These are phyloP conservation scores for Ceramica pisi DNA, from an alignment of 2,888 invertebrate genomes.

Conservation along the genomic window DNA sequence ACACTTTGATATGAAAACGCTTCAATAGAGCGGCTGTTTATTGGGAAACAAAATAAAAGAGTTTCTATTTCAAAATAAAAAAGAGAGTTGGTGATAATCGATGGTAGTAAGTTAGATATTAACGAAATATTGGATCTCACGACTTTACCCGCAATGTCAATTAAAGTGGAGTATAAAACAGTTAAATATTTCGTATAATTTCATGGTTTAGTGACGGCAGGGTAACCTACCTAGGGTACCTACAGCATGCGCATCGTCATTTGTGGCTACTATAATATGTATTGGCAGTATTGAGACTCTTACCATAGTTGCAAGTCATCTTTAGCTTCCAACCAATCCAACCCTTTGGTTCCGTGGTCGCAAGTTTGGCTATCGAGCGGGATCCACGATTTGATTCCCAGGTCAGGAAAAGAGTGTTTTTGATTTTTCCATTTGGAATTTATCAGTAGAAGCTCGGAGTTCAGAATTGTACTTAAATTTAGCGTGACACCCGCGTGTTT, in stretches of 20 bases:
- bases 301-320: background rate
- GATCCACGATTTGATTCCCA: background rate
- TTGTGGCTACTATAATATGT: too few species aligned
- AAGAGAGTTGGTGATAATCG: background rate
- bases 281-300: too few species aligned
- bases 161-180: too few species aligned
- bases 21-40: constrained; percentile 48
- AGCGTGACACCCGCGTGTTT: too few species aligned
- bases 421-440: background rate
- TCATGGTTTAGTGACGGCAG: too few species aligned
- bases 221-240: too few species aligned
- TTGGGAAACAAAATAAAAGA: constrained; percentile 32
- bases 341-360: too few species aligned
- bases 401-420: background rate
- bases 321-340: background rate
- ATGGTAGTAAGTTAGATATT: background rate
- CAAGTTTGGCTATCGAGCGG: background rate
- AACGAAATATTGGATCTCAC: background rate
- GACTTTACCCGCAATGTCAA: background rate
- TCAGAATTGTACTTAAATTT: too few species aligned
- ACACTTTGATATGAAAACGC: constrained; percentile 50
- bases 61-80: constrained; percentile 12
- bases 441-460: too few species aligned
- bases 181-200: too few species aligned
- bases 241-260: background rate